These are phyloP conservation scores for Oryzias celebensis DNA, from an alignment of 2,113 vertebrate species.

Conservation along the genomic window DNA sequence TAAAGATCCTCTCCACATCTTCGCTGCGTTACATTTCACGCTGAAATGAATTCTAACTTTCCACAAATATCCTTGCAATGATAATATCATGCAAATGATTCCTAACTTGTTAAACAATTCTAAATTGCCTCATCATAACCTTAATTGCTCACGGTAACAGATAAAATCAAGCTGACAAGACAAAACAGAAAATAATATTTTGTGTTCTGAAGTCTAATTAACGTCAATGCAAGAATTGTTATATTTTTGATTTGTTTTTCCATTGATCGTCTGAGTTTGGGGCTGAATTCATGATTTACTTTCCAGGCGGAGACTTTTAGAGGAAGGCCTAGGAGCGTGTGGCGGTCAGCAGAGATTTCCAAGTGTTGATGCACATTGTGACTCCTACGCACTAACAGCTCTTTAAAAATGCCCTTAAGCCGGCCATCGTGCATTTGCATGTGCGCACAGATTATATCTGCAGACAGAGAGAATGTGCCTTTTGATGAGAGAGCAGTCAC, in stretches of 20 bases:
- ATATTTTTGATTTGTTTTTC: background rate
- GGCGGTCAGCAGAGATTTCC: constrained; percentile 41
- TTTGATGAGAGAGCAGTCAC: constrained; percentile 60
- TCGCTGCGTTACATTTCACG: too few relatives aligned
- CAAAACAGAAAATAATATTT: too few relatives aligned
- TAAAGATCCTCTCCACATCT: too few relatives aligned
- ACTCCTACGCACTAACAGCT: constrained; percentile 27
- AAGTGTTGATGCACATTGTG: constrained; percentile 32
- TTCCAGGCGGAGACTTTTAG: constrained; percentile 35
- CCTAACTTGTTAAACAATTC: too few relatives aligned
- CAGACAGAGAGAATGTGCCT: constrained; percentile 45
- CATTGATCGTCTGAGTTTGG: constrained; percentile 5
- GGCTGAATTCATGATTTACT: constrained; percentile 40
- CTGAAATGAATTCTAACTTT: too few relatives aligned
- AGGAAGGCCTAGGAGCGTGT: constrained; percentile 9
- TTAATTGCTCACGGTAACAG: too few relatives aligned
- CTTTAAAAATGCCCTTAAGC: constrained; percentile 33
- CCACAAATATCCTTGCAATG: too few relatives aligned
- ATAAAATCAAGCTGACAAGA: too few relatives aligned
- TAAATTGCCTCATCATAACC: too few relatives aligned
- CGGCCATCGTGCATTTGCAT: constrained; percentile 20
- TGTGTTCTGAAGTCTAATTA: too few relatives aligned
- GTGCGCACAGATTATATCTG: constrained; percentile 51
- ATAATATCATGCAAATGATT: too few relatives aligned
- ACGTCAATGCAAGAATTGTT: background rate